Conservation (phyloP, 2,888 invertebrate species). For the Philereme vetulata region DNA sequence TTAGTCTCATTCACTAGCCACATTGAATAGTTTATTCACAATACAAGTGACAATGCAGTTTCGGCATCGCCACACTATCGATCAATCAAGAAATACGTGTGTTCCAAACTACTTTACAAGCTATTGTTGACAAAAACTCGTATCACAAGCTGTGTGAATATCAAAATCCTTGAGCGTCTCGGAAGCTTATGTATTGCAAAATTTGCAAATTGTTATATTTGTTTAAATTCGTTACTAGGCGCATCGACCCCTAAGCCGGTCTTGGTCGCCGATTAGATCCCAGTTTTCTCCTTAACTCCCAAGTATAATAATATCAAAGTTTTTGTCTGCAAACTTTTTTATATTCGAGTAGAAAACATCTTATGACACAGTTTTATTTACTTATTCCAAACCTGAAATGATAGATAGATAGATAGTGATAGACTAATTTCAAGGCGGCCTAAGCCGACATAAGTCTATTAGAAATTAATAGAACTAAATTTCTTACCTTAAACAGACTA, state of each 20-base stretch:
- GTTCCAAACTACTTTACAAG: background rate
- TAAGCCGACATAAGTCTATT: no score
- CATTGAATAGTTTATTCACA: background rate
- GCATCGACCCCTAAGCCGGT: slow-evolving; percentile 17
- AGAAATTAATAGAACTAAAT: no score
- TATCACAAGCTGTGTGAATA: background rate
- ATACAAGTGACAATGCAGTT: background rate
- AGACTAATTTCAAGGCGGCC: no score
- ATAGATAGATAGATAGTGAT: no score
- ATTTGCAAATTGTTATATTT: slow-evolving; percentile 15
- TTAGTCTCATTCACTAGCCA: background rate
- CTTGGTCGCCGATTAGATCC: slow-evolving; percentile 10
- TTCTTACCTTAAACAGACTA: slow-evolving; percentile 89
- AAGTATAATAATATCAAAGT: slow-evolving; percentile 5
- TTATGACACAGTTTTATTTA: no score
- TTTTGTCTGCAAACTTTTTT: slow-evolving; percentile 3
- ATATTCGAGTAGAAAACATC: background rate
- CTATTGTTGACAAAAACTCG: background rate
- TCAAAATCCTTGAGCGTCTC: background rate
- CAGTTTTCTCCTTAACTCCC: slow-evolving; percentile 14
- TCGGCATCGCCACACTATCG: background rate
- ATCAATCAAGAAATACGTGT: background rate
- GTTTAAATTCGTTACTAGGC: slow-evolving; percentile 23
- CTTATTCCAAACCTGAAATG: no score
- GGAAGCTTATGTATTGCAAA: slow-evolving; percentile 6